Evolutionary conservation across 2,888 invertebrate genomes (phyloP).

Genomic region (Psococerastis gibbosa): DNA sequence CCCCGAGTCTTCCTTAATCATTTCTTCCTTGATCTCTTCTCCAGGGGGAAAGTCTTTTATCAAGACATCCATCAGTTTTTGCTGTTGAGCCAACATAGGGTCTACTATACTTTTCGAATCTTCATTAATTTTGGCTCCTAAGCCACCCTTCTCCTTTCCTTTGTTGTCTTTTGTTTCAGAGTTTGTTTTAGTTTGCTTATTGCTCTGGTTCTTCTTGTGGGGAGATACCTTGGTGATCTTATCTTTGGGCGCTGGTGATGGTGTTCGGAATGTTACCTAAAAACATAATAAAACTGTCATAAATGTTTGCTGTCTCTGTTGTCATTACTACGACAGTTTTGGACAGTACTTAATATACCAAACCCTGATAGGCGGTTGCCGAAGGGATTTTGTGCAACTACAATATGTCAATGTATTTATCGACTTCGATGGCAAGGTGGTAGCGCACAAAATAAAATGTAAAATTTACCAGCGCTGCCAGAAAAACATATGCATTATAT

Average conservation of each 20-base stretch:
- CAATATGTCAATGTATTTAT: no score
- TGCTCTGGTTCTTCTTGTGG: not conserved
- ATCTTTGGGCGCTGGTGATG: slow-evolving; percentile 21
- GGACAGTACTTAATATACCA: no score
- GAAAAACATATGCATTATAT: no score
- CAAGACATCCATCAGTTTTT: slow-evolving; percentile 3
- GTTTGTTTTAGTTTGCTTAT: not conserved
- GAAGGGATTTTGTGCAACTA: no score
- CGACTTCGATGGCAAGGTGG: no score
- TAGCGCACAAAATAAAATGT: no score
- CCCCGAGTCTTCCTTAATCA: not conserved
- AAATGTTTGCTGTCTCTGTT: no score
- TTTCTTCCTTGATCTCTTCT: not conserved
- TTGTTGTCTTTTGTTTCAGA: not conserved
- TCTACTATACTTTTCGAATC: not conserved
- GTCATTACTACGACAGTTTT: no score
- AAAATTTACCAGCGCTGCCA: no score
- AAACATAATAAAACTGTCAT: slow-evolving; percentile 12
- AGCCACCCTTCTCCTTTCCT: slow-evolving; percentile 2
- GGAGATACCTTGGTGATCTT: not conserved
- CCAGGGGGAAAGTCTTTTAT: not conserved
- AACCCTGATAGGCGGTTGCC: no score
- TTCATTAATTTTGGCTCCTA: no score
- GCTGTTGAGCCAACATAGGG: not conserved
- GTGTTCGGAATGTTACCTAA: slow-evolving; percentile 38